Evolutionary conservation across 1,140 invertebrate genomes (phyloP), one percentile per base, ranked within the genome.

Genomic region (Phymorhynchus buccinoides): DNA sequence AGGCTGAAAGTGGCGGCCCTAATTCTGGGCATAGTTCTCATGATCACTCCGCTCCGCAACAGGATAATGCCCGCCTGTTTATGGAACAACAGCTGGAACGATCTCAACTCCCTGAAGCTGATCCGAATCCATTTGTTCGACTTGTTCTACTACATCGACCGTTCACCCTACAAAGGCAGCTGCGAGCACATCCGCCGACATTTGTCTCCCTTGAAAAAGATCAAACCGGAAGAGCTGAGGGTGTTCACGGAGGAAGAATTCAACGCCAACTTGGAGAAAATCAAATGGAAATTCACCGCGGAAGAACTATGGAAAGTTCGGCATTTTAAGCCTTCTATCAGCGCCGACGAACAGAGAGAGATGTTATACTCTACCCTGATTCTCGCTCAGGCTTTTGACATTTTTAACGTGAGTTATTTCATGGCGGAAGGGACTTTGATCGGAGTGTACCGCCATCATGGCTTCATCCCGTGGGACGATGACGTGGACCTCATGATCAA

Each of bases 401-500:
- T 73, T 16, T 85, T 85, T 80, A 85, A 85, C 48, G 62, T 85
- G 30, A 68, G 62, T 6, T 82, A 85, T 37, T 66, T 82, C 42
- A 66, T 85, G 37, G 30, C 42, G 32, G 79, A 68, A n/a, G 84
- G 84, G 3, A 73, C 84, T 0, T 48, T 85, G 30, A 73, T 85
- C 22, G 84, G 84, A 16, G 41, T 75, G 27, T 77, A 71, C 44
- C 56, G 84, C 52, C 84, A 85, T 48, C 84, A 85, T 68, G 84
- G 84, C 22, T 35, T 42, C 27, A 85, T 85, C 42, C 84, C 84
- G 2, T 85, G 84, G 84, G 84, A 85, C 56, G 84, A 85, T 37
- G 84, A 85, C 42, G 68, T 82, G 39, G 84, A 85, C 62, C 66
- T 85, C 7, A 42, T 85, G 66, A 68, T 85, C 68, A 35, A n/a